Base-by-base conservation (phyloP, 2,888 invertebrate genomes). In the Leptura quadrifasciata region DNA sequence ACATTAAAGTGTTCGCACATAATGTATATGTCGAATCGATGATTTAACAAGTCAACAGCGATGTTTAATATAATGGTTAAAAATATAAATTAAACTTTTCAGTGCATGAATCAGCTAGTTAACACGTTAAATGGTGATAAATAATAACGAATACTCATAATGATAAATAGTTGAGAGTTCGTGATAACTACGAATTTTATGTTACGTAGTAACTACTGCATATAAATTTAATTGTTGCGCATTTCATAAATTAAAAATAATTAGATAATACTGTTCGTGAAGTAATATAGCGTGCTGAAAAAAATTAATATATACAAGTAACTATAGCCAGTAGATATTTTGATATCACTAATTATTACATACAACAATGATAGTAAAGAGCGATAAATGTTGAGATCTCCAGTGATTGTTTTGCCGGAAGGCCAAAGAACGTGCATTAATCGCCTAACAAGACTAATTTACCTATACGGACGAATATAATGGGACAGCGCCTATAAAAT, bases 401-500 rank as follows among this genome's bases (percentile, higher is more conserved):
- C 57, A 65, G 55, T 69, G 54, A 69, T 69, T 70, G 70, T 70
- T 61, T 75, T 70, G 75, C 67, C 67, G 65, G 67, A 73, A 65
- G 58, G 65, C 55, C 64, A 39, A 70, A 64, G 24, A 64, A 57
- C 60, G 35, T 27, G 52, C 27, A 52, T 27, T 71, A 47, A 61
- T 71, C 71, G 71, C 15, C 60, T 74, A 74, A 74, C 64, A 67
- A 74, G 72, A 21, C 65, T n/a, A 54, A 64, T 72, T 72, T 58
- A 64, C 64, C 39, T 72, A 35, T 72, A 58, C 54, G 72, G 31
- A 72, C 31, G 39, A 35, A 71, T 47, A 24, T 47, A 47, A 71
- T 71, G 39, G 70, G 76, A 79, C 76, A 76, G 74, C 76, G 71
- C 74, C 72, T 76, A 78, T 75, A 84, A 86, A 86, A 87, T 86